Conservation (phyloP, 2,113 vertebrate species). For the Pituophis catenifer region DNA sequence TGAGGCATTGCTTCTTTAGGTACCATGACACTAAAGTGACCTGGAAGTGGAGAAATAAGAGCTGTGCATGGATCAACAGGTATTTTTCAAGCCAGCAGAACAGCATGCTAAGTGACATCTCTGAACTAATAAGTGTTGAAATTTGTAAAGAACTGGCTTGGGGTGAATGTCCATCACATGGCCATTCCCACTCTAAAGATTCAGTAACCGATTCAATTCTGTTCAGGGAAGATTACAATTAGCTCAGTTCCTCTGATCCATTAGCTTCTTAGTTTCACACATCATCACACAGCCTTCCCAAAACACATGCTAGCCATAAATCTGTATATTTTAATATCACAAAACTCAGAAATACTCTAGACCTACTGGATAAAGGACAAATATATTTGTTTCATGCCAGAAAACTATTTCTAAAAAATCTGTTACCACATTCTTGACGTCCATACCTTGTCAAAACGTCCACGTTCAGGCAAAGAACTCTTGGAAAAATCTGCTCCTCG, state of each 20-base stretch:
- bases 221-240: not conserved
- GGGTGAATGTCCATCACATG: not conserved
- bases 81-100: not conserved
- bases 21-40: not conserved
- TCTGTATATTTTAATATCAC: not conserved
- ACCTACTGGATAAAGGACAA: not conserved
- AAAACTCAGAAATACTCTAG: not conserved
- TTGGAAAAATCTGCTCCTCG: slow-evolving; percentile 87
- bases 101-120: not conserved
- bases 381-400: not conserved
- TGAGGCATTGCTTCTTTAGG: not conserved
- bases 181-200: not conserved
- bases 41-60: not conserved
- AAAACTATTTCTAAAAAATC: not conserved
- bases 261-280: not conserved
- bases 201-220: not conserved
- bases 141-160: not conserved
- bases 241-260: not conserved
- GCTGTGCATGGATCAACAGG: not conserved
- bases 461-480: slow-evolving; percentile 87
- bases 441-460: slow-evolving; percentile 91
- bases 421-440: not conserved
- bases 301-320: not conserved
- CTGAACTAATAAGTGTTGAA: not conserved
- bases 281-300: not conserved